phyloP scores from a whole-genome alignment of 2,797 vertebrate species.

The Scolopax rusticola region DNA sequence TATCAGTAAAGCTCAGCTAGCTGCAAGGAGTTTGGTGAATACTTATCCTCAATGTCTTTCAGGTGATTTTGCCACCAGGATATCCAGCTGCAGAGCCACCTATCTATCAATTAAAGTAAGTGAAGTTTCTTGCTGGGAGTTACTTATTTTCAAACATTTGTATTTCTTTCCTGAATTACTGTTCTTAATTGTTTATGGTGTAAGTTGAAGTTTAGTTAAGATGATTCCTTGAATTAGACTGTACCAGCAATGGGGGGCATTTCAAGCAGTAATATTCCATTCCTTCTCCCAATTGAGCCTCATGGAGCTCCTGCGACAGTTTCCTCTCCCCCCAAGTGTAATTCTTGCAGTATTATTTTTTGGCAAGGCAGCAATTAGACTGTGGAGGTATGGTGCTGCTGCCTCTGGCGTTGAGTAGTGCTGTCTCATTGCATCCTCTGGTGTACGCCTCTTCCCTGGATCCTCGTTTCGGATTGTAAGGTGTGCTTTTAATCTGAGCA shows the following conservation, averaged over 20 bases:
- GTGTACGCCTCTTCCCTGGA: background rate
- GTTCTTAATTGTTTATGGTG: background rate
- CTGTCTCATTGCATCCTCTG: background rate
- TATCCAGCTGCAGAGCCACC: conserved; percentile 93
- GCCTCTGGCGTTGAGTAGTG: background rate
- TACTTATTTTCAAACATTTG: background rate
- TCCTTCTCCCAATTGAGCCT: background rate
- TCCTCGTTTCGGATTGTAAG: background rate
- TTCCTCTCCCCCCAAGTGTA: background rate
- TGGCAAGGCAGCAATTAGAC: background rate
- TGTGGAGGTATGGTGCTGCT: background rate
- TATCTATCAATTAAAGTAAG: conserved; percentile 97
- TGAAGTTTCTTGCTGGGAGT: conserved; percentile 25
- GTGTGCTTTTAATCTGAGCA: background rate
- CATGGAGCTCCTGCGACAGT: background rate
- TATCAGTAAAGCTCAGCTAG: background rate
- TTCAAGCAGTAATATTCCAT: background rate
- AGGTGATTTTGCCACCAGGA: conserved; percentile 91
- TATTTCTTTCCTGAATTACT: background rate
- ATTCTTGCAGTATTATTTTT: background rate
- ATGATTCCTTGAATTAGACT: background rate
- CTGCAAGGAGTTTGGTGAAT: background rate
- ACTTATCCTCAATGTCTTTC: conserved; percentile 37
- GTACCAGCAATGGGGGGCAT: accelerated
- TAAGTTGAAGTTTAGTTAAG: background rate